Percentiles rank a stretch among this genome's conserved stretches.
Evolutionary conservation across 2,888 invertebrate genomes (phyloP).

Genomic region (Cephus pygmeus): DNA sequence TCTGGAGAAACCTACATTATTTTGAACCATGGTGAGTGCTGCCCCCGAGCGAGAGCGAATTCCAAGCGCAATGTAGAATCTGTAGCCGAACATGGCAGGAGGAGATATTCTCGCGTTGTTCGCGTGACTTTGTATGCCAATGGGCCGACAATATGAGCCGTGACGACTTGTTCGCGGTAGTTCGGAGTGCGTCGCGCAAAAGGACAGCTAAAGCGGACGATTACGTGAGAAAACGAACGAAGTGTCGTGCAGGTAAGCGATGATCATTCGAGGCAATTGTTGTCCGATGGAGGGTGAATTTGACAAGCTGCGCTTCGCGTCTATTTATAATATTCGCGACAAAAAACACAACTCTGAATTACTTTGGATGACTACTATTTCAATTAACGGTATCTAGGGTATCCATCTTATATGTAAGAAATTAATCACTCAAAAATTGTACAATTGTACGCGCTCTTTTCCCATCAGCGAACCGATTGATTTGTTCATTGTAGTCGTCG

Average conservation of each 20-base stretch:
- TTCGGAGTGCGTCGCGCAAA: slow-evolving; percentile 29
- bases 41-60: slow-evolving; percentile 9
- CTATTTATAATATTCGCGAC: slow-evolving; percentile 21
- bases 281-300: slow-evolving; percentile 24
- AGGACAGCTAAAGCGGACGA: slow-evolving; percentile 16
- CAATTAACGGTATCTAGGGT: not conserved
- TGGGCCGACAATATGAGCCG: slow-evolving; percentile 44
- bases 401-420: not conserved
- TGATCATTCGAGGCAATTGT: slow-evolving; percentile 1
- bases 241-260: not conserved
- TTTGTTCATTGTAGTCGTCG: not conserved
- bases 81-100: slow-evolving; percentile 48
- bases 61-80: slow-evolving; percentile 18
- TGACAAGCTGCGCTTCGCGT: slow-evolving; percentile 26
- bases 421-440: not conserved
- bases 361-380: not conserved
- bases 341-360: slow-evolving; percentile 12
- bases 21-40: slow-evolving; percentile 6
- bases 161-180: slow-evolving; percentile 30
- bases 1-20: not conserved
- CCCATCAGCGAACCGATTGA: not conserved
- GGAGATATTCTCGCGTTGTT: slow-evolving; percentile 38
- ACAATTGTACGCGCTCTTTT: not conserved
- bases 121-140: slow-evolving; percentile 39
- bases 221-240: not conserved